Conservation (phyloP, 2,888 invertebrate species). For the Calephelis perditalis region DNA sequence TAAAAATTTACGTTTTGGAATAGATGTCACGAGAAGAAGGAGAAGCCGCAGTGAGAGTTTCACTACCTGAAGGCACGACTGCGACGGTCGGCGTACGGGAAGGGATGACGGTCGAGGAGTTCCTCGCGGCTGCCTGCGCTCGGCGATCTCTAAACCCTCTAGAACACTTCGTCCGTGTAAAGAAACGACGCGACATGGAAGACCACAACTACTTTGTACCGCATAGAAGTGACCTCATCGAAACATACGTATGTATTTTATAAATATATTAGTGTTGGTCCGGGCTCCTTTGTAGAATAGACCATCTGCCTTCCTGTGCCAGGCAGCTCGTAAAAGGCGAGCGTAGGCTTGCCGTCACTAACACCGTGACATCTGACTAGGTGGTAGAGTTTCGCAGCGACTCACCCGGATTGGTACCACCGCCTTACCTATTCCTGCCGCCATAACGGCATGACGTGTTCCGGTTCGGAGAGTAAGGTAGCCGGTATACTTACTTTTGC, state of each 20-base stretch:
- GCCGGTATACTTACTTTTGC: no score
- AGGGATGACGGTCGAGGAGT: conserved; percentile 96
- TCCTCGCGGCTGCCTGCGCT: conserved; percentile 94
- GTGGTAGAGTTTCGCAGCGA: no score
- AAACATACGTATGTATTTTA: conserved; percentile 91
- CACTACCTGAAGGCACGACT: conserved; percentile 89
- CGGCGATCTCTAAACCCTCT: conserved; percentile 94
- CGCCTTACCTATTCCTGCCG: no score
- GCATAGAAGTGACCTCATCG: conserved; percentile 94
- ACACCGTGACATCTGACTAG: no score
- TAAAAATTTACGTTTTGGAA: conserved; percentile 14
- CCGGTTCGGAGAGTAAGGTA: no score
- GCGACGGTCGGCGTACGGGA: conserved; percentile 93
- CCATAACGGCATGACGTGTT: no score
- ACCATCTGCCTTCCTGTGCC: no score
- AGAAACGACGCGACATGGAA: conserved; percentile 96
- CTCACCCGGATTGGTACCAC: no score
- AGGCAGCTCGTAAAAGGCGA: no score
- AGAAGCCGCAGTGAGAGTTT: conserved; percentile 93
- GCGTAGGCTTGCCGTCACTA: no score
- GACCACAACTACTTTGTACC: conserved; percentile 98
- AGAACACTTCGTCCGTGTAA: conserved; percentile 97
- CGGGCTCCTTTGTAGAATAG: no score
- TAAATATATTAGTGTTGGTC: background rate
- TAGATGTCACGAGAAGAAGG: conserved; percentile 93